Evolutionary conservation across 2,113 vertebrate species (phyloP).

Genomic region (Muscicapa adusta): DNA sequence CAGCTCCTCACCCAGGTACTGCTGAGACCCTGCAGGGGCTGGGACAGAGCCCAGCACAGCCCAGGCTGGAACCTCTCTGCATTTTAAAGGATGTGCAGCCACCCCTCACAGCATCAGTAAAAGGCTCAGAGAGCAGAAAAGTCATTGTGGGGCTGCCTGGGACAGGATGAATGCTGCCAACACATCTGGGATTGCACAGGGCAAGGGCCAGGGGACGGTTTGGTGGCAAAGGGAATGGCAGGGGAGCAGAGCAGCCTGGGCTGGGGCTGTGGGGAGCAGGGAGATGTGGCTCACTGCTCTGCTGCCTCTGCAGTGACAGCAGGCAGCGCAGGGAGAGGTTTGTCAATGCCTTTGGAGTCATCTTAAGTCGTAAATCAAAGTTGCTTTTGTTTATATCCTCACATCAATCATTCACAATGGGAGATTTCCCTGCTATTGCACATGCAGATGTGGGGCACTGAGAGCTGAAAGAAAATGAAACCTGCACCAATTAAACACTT

Average conservation of each 20-base stretch:
- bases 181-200: neutral
- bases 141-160: neutral
- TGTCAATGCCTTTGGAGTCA: neutral
- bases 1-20: neutral
- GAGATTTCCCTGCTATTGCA: neutral
- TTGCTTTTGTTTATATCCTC: neutral
- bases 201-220: neutral
- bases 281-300: neutral
- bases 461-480: neutral
- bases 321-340: neutral
- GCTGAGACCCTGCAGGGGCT: too few relatives aligned
- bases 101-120: rapidly evolving
- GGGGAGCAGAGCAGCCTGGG: rapidly evolving
- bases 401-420: neutral
- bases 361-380: neutral
- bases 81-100: neutral
- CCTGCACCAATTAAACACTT: neutral
- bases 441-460: neutral
- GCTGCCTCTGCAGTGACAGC: neutral
- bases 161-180: neutral
- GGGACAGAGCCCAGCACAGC: neutral
- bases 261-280: rapidly evolving
- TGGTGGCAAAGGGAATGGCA: neutral
- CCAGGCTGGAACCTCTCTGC: neutral
- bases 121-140: neutral